Evolutionary conservation across 2,113 vertebrate species (phyloP).

Genomic region (Fulmarus glacialis): DNA sequence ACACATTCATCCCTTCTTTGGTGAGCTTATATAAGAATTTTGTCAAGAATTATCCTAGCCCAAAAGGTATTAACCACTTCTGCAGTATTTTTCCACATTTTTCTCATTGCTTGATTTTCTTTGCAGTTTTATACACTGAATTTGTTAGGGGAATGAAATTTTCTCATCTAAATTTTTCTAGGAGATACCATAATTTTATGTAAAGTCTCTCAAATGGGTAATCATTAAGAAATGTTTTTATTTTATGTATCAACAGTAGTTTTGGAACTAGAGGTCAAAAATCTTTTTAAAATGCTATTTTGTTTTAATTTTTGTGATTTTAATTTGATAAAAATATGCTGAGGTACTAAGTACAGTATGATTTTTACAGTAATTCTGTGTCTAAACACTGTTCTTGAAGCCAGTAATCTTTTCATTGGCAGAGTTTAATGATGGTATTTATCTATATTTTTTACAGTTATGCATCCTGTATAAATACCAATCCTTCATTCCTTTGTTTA

Average conservation of each 20-base stretch:
- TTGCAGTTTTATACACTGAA: constrained; percentile 83
- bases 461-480: constrained; percentile 82
- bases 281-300: constrained; percentile 82
- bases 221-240: constrained; percentile 85
- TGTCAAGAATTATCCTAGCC: constrained; percentile 69
- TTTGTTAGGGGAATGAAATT: constrained; percentile 82
- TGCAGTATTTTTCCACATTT: constrained; percentile 79
- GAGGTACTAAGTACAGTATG: constrained; percentile 81
- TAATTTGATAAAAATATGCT: constrained; percentile 82
- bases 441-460: constrained; percentile 84
- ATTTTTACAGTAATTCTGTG: constrained; percentile 82
- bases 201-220: constrained; percentile 80
- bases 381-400: constrained; percentile 82
- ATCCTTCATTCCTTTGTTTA: constrained; percentile 87
- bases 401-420: constrained; percentile 84
- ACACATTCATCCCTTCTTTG: constrained; percentile 75
- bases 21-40: constrained; percentile 80
- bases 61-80: constrained; percentile 74
- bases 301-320: constrained; percentile 84
- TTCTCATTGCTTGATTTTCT: constrained; percentile 80
- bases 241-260: constrained; percentile 83
- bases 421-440: constrained; percentile 80
- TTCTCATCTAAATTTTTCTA: constrained; percentile 87
- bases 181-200: constrained; percentile 82
- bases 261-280: constrained; percentile 82